Conservation (phyloP, 1,140 invertebrate species). For the Monochamus saltuarius region DNA sequence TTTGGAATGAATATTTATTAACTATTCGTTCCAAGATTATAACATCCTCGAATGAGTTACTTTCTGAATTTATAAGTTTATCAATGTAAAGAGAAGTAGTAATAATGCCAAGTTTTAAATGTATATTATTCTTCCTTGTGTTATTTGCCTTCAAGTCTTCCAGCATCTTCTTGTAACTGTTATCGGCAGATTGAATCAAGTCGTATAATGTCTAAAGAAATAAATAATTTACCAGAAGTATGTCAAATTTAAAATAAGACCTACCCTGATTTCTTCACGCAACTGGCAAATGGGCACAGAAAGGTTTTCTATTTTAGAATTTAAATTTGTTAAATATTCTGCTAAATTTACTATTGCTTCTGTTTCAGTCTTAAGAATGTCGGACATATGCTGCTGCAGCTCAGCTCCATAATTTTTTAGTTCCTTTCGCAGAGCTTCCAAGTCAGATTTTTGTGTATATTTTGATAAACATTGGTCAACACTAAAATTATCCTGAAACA, state of each 20-base stretch:
- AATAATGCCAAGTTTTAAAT: slow-evolving; percentile 39
- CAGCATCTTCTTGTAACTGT: slow-evolving; percentile 32
- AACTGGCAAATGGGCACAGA: slow-evolving; percentile 40
- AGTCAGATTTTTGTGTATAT: slow-evolving; percentile 42
- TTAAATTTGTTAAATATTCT: slow-evolving; percentile 44
- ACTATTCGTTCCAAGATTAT: slow-evolving; percentile 55
- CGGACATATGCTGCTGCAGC: slow-evolving; percentile 40
- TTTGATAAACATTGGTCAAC: slow-evolving; percentile 40
- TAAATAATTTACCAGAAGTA: slow-evolving; percentile 1
- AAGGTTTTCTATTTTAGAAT: slow-evolving; percentile 42
- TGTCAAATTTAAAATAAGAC: neutral
- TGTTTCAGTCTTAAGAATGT: slow-evolving; percentile 47
- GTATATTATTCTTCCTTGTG: slow-evolving; percentile 33
- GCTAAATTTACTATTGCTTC: slow-evolving; percentile 47
- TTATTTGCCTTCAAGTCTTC: slow-evolving; percentile 34
- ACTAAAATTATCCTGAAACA: slow-evolving; percentile 39
- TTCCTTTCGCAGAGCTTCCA: slow-evolving; percentile 38
- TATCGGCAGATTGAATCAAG: slow-evolving; percentile 33
- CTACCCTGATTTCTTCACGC: slow-evolving; percentile 43
- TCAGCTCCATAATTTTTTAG: slow-evolving; percentile 43
- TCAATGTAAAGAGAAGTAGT: slow-evolving; percentile 37
- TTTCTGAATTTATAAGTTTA: slow-evolving; percentile 31
- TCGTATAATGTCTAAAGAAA: slow-evolving; percentile 35
- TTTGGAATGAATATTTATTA: slow-evolving; percentile 64
- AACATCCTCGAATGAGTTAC: slow-evolving; percentile 32